Evolutionary conservation across 2,797 vertebrate species (phyloP).

Genomic region (Cossypha heuglini): DNA sequence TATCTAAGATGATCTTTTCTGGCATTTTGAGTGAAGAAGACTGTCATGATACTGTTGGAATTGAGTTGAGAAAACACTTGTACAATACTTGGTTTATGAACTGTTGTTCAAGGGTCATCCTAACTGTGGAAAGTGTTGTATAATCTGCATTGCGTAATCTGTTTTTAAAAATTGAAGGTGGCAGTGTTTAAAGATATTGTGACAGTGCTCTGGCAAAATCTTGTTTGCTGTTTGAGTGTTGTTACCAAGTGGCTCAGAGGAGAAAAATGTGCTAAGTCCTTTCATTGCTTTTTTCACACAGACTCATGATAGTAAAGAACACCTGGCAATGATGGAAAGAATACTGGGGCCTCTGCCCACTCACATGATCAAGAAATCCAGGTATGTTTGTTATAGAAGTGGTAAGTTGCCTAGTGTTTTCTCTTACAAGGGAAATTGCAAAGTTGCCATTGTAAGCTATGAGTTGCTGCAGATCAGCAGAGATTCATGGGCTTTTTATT

Average conservation of each 20-base stretch:
- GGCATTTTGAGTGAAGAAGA: background rate
- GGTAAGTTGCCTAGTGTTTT: background rate
- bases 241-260: background rate
- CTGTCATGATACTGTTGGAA: background rate
- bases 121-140: background rate
- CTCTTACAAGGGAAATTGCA: background rate
- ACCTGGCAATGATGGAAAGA: slow-evolving; percentile 97
- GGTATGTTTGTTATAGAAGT: slow-evolving; percentile 60
- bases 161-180: background rate
- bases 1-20: background rate
- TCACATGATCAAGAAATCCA: slow-evolving; percentile 91
- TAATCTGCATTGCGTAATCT: background rate
- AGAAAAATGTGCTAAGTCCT: background rate
- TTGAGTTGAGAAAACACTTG: background rate
- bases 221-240: background rate
- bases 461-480: background rate
- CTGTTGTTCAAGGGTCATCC: background rate
- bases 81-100: background rate
- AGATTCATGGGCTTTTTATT: background rate
- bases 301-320: slow-evolving; percentile 97
- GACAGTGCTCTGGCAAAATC: background rate
- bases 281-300: slow-evolving; percentile 53
- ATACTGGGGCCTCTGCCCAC: slow-evolving; percentile 91
- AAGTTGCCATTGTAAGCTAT: background rate
- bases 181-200: background rate